Conservation (phyloP, 2,113 vertebrate genomes). For the Gnathonemus echidnorhynchus region DNA sequence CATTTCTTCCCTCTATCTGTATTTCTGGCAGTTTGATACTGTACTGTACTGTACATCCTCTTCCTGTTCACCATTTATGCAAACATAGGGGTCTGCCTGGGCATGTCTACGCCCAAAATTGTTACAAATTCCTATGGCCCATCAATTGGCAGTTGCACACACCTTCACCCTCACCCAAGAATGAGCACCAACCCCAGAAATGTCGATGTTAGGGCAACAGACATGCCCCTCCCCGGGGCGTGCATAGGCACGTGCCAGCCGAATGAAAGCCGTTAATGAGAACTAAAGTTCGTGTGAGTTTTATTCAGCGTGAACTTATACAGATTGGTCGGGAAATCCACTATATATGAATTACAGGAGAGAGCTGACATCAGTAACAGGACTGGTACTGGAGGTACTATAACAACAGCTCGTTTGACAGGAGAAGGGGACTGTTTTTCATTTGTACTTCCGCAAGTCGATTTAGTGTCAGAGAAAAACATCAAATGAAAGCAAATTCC, state of each 20-base stretch:
- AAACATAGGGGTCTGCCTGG: not conserved
- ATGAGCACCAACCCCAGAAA: not conserved
- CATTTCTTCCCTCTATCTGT: not conserved
- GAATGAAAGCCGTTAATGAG: not conserved
- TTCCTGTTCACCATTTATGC: not conserved
- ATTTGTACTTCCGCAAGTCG: not conserved
- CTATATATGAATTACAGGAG: not conserved
- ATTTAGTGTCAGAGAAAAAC: not conserved
- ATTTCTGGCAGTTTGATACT: not conserved
- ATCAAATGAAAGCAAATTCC: not conserved
- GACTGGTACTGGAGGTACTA: not conserved
- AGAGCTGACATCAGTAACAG: not conserved
- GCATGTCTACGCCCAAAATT: not conserved
- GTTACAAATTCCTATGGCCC: not conserved
- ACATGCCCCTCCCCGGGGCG: not conserved
- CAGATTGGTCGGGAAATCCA: not conserved
- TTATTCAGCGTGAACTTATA: not conserved
- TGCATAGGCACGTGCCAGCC: not conserved
- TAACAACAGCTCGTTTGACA: not conserved
- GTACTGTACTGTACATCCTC: not conserved
- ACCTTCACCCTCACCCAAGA: not conserved
- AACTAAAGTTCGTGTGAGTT: not conserved
- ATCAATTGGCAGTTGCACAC: not conserved
- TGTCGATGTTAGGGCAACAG: not conserved
- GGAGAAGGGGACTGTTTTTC: not conserved